These are phyloP conservation scores for Tokudaia tokunoshimensis DNA, from an alignment of 2,797 vertebrate genomes.

Conservation along the genomic window DNA sequence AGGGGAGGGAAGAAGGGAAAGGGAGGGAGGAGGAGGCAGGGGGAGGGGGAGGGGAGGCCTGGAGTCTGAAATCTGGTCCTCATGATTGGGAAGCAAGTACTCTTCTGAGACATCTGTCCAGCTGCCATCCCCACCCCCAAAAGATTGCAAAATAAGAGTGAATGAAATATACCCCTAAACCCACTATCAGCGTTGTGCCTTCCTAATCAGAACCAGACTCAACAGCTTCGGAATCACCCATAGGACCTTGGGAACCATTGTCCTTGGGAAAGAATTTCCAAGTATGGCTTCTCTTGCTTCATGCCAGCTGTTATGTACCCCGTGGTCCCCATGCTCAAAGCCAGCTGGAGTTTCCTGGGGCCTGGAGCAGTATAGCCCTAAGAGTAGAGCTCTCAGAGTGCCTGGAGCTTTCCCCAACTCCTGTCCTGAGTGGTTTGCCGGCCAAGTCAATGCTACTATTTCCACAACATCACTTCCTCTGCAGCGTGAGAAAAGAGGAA, in stretches of 20 bases:
- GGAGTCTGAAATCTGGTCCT: background rate
- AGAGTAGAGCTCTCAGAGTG: background rate
- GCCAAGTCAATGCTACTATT: slow-evolving; percentile 74
- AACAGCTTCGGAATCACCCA: background rate
- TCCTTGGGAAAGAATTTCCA: background rate
- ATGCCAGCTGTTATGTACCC: background rate
- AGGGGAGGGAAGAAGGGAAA: rapidly evolving
- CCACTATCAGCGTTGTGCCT: background rate
- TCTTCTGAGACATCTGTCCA: background rate
- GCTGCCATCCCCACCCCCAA: background rate
- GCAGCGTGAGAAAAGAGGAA: slow-evolving; percentile 83
- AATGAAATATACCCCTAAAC: slow-evolving; percentile 2
- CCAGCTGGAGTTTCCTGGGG: background rate
- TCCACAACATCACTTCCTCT: slow-evolving; percentile 83
- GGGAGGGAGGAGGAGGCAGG: too few relatives aligned
- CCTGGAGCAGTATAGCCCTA: background rate
- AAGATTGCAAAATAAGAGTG: background rate
- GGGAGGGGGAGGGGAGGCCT: background rate
- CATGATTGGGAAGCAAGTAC: background rate
- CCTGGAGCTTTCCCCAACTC: background rate
- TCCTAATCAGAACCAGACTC: background rate
- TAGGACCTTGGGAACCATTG: background rate
- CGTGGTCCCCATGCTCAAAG: background rate
- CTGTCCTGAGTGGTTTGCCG: slow-evolving; percentile 32
- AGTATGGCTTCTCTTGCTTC: slow-evolving; percentile 39